Base-by-base conservation (phyloP, 2,113 vertebrate genomes). In the Arothron firmamentum region DNA sequence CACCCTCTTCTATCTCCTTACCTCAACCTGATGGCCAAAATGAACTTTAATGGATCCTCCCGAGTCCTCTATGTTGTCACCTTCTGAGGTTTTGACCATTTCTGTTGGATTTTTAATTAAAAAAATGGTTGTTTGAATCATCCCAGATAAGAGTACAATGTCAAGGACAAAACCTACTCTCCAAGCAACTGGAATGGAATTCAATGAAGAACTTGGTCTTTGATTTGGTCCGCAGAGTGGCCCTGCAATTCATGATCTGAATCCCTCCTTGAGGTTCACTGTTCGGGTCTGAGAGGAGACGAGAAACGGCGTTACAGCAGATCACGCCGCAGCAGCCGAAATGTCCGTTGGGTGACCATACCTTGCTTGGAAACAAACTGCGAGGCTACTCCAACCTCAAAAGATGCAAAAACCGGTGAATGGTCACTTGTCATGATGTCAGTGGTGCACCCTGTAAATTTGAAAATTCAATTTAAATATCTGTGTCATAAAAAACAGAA, bases 141-240 rank as follows among this genome's bases (percentile, higher is more conserved):
- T 6, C 12, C 47, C 4, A 21, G 9, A 4, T 11, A 17, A 9
- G 6, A 43, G 4, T 4, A 1, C 7, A 51, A 14, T n/a, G 18
- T 13, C 38, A 2, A 66, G 15, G 34, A 13, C 45, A 8, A 43
- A 49, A 66, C 79, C 0, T 90, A 98, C 96, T 94, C 84, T 98
- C 96, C 79, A 99, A 84, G 86, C 95, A 99, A 89, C 92, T 96
- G 10, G 97, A 98, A 62, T 99, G 91, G 77, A 93, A 97, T 68
- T 99, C 97, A 0, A 98, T 93, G 90, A 94, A 97, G 91, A 99
- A 99, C 74, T 93, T 95, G 28, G 97, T 98, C 86, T 97, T 95
- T 6, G 96, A 96, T 85, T 98, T 99, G 14, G 97, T 99, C 83
- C 85, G 89, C 71, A 99, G 84, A 0, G 79, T 94, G 43, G 96